Base-by-base conservation (phyloP, 2,797 vertebrate species). In the Oreortyx pictus region DNA sequence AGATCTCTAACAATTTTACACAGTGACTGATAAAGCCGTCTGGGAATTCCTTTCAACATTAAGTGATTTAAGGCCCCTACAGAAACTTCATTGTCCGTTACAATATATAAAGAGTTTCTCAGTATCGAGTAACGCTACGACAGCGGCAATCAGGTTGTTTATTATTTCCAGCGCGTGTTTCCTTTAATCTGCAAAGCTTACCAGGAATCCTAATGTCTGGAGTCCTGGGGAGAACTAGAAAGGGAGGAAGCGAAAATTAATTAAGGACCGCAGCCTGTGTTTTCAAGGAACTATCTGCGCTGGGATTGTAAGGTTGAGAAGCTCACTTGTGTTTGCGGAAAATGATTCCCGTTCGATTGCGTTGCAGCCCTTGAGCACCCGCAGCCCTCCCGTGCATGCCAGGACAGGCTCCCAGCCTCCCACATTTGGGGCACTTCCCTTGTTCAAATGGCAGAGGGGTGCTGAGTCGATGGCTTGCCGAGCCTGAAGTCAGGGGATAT, bases 1-100 rank as follows among this genome's bases (percentile, higher is more conserved):
- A 96, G 96, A 96, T 97, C 93, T 95, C 96, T 96, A 95, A 97
- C 95, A 96, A 96, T 97, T 97, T 98, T 97, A 97, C 95, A 37
- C 94, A 91, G 97, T 95, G 37, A 72, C 96, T 96, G 97, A 98
- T 97, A 95, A 95, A 94, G 97, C 94, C 96, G 29, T 82, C 49
- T 81, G 97, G 97, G 97, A 97, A 96, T 97, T 95, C 86, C 91
- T 97, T 97, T 97, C 89, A 82, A 95, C 96, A 94, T 97, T 95
- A 95, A 97, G 94, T 97, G 97, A 98, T 98, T 98, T 97, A 97
- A 83, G 87, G 92, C 81, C 95, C 89, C 95, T 62, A 79, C 76
- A 96, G 97, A 97, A 97, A 97, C 92, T 94, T 95, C 93, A 95
- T 91, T 91, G 94, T 91, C 95, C 82, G 91, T 79, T 76, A 62